phyloP scores from a whole-genome alignment of 2,797 vertebrate genomes.

The Alca torda region DNA sequence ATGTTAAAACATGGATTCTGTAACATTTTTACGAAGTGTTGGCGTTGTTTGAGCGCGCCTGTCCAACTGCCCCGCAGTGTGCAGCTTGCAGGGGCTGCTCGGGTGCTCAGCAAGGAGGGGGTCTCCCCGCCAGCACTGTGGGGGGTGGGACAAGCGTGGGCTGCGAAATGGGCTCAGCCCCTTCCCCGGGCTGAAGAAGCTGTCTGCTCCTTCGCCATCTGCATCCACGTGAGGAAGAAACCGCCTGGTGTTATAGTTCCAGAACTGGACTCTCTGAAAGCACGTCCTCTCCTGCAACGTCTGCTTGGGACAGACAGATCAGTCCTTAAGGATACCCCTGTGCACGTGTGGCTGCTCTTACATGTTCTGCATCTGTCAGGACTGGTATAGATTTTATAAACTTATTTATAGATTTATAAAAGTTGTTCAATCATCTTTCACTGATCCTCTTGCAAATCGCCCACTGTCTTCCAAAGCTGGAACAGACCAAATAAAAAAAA shows the following conservation, averaged over 20 bases:
- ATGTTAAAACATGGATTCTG: neutral
- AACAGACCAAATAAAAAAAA: neutral
- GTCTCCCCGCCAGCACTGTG: too few species aligned
- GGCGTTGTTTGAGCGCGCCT: accelerated
- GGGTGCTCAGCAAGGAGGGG: neutral
- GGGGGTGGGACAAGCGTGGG: neutral
- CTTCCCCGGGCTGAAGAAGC: neutral
- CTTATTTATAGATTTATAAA: neutral
- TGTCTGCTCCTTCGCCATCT: neutral
- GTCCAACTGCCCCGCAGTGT: neutral
- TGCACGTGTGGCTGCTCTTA: accelerated
- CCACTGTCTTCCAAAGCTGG: neutral
- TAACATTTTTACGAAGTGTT: neutral
- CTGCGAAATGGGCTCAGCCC: neutral
- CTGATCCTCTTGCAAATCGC: neutral
- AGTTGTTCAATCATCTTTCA: neutral
- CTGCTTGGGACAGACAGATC: neutral
- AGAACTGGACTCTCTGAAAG: neutral
- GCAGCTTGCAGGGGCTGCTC: neutral
- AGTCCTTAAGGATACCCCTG: neutral
- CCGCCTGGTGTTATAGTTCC: neutral
- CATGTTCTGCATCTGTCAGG: neutral
- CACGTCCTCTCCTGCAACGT: neutral
- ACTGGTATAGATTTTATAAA: neutral
- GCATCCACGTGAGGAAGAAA: accelerated